These are phyloP conservation scores for Mesochorus sp. DNA, from an alignment of 2,888 invertebrate genomes.

Conservation along the genomic window DNA sequence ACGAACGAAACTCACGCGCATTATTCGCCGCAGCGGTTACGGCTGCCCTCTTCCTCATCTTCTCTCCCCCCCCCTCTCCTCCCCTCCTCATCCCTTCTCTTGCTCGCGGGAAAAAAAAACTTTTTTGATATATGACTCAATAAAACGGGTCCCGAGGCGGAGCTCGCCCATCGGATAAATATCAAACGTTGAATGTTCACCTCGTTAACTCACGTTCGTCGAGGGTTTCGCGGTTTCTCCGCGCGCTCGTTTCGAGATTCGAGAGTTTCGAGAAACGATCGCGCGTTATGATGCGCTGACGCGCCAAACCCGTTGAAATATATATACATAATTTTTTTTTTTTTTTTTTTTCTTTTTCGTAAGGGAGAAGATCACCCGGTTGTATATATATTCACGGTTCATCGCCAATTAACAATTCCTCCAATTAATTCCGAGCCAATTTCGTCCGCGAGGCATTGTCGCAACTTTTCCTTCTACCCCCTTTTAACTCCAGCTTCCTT, in stretches of 20 bases:
- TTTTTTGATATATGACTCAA: constrained; percentile 80
- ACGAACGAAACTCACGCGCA: too few species aligned
- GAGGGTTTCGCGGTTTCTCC: constrained; percentile 44
- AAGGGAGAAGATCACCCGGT: too few species aligned
- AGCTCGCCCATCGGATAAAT: constrained; percentile 72
- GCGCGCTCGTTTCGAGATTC: constrained; percentile 22
- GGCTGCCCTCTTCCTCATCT: too few species aligned
- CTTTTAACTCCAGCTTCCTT: background rate
- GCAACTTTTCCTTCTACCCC: too few species aligned
- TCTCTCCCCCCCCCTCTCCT: too few species aligned
- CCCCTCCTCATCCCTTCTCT: too few species aligned
- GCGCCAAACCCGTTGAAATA: background rate
- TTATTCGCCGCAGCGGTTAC: too few species aligned
- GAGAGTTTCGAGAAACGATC: constrained; percentile 45
- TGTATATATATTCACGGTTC: too few species aligned
- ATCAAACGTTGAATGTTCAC: constrained; percentile 78
- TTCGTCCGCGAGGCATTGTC: constrained; percentile 48
- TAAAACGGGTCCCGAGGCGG: constrained; percentile 78
- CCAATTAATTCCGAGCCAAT: constrained; percentile 69
- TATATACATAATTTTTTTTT: background rate
- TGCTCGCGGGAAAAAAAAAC: too few species aligned
- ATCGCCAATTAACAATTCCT: constrained; percentile 71
- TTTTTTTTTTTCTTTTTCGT: too few species aligned
- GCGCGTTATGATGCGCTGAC: constrained; percentile 39
- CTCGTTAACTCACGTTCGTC: constrained; percentile 77